Evolutionary conservation across 1,140 invertebrate genomes (phyloP), one percentile per base, ranked within the genome.

Genomic region (Heliothis virescens): DNA sequence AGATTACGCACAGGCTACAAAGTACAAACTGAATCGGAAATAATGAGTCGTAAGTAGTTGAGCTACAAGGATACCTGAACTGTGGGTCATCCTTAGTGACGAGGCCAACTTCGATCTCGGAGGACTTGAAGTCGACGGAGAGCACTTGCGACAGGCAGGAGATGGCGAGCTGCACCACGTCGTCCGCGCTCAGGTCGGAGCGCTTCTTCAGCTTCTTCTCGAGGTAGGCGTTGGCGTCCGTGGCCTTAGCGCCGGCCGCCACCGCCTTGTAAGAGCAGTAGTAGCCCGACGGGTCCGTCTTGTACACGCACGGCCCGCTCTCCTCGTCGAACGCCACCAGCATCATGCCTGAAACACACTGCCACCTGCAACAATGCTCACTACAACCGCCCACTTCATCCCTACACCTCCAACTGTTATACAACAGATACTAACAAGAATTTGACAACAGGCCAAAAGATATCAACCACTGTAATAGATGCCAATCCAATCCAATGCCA

Each of bases 131-230:
- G 95, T 99, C 99, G 50, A 99, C 98, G 18, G 98, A 98, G 7
- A 99, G 95, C 59, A 99, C 98, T 50, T 97, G 97, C 26, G 98
- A 98, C 26, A 99, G 95, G 94, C 98, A 99, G 48, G 98, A 98
- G 57, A 99, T 98, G n/a, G 99, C 99, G 87, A 99, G 94, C 95
- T 99, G 97, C 84, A 99, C 97, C 16, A 97, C 96, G 95, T 99
- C 98, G 95, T 98, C 97, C 59, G 96, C 94, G 62, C 95, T 95
- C 84, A 98, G 97, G 79, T 97, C 96, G 67, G 96, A 95, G 82
- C 98, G 98, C 92, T 99, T 99, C 95, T 99, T 99, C 55, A 99
- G 96, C 83, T 99, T 99, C 95, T 99, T 99, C 93, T 99, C 99
- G 67, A 99, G 96, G 94, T 99, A 99, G 84, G 98, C 99, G 91